Evolutionary conservation across 2,888 invertebrate genomes (phyloP).

Genomic region (Globia sparganii): DNA sequence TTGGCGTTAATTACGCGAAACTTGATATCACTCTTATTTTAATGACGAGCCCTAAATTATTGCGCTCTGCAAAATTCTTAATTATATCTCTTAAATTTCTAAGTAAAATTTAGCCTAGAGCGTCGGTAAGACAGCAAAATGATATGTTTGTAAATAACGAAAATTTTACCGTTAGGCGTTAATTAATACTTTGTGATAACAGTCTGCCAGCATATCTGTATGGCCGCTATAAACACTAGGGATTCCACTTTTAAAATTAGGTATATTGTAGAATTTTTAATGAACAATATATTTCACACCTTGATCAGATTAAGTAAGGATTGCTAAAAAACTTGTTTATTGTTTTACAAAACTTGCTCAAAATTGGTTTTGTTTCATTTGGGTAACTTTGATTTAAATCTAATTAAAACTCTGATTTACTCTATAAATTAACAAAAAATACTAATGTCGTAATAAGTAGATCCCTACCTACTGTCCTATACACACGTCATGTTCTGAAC

Average conservation of each 20-base stretch:
- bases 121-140: conserved; percentile 86
- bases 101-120: conserved; percentile 88
- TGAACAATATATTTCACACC: background rate
- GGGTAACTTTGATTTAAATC: too few relatives aligned
- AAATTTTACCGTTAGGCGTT: conserved; percentile 85
- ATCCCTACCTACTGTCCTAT: background rate
- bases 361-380: background rate
- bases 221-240: conserved; percentile 11
- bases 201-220: conserved; percentile 58
- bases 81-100: conserved; percentile 91
- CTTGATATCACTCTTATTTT: conserved; percentile 88
- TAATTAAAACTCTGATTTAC: background rate
- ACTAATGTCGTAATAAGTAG: conserved; percentile 21
- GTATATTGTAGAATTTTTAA: background rate
- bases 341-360: background rate
- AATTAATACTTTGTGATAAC: conserved; percentile 83
- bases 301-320: background rate
- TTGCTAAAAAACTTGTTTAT: background rate
- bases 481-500: conserved; percentile 38
- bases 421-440: conserved; percentile 1
- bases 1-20: conserved; percentile 89
- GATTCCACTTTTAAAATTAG: conserved; percentile 1
- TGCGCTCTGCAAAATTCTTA: conserved; percentile 89
- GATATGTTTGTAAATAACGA: conserved; percentile 89
- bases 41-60: conserved; percentile 87